A percentile compares a stretch with the other conserved stretches of the same genome.
Conservation (phyloP, 2,113 vertebrate species). For the Meriones unguiculatus region DNA sequence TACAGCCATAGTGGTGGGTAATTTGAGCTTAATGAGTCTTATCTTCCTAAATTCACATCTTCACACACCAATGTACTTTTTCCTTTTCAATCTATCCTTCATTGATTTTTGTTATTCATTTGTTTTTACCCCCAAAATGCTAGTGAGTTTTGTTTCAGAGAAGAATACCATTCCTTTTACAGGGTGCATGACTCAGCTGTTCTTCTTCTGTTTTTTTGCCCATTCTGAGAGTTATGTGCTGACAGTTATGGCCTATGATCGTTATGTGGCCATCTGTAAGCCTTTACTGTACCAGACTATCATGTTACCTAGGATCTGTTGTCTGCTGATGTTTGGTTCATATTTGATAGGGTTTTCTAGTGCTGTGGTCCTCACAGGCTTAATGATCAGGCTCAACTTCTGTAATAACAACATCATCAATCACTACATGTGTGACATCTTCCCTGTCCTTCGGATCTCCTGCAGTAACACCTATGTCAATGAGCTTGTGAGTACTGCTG, state of each 20-base stretch:
- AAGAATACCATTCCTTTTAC: constrained; percentile 32
- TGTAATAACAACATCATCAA: constrained; percentile 56
- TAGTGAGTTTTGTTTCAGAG: constrained; percentile 38
- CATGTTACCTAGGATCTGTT: constrained; percentile 23
- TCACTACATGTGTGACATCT: constrained; percentile 79
- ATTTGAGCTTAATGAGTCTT: constrained; percentile 41
- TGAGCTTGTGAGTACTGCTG: constrained; percentile 41
- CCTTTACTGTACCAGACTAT: neutral
- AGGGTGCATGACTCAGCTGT: constrained; percentile 57
- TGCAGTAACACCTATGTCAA: constrained; percentile 53
- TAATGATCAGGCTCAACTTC: constrained; percentile 43
- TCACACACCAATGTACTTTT: constrained; percentile 61
- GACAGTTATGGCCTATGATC: constrained; percentile 66
- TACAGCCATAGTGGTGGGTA: constrained; percentile 2
- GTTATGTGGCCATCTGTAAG: constrained; percentile 58
- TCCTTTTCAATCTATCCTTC: constrained; percentile 56
- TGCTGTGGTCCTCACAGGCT: neutral
- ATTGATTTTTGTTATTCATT: constrained; percentile 61
- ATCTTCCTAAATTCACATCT: constrained; percentile 44
- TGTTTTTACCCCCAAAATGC: constrained; percentile 42
- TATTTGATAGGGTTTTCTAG: constrained; percentile 36
- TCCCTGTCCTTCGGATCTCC: constrained; percentile 75
- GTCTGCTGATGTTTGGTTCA: constrained; percentile 19
- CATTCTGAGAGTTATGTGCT: constrained; percentile 55
- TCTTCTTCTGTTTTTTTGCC: constrained; percentile 69